Base-by-base conservation (phyloP, 2,888 invertebrate species). In the Epistrophella euchroma region DNA sequence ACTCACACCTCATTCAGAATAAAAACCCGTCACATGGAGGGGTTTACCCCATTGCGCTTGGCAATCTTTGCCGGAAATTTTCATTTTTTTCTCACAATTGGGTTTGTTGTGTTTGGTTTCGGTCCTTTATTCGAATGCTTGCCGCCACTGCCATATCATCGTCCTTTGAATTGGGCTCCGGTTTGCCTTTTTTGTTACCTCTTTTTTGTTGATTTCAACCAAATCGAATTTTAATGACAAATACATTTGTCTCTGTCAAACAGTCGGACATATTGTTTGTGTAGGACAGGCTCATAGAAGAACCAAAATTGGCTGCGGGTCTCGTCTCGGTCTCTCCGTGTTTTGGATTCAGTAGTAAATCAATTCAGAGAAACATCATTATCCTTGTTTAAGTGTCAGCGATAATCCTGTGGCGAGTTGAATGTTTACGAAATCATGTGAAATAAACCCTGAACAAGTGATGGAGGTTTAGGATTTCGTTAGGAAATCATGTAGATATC, bases 151-250 rank as follows among this genome's bases (percentile, higher is more conserved):
- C 19, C 50, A 13, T n/a, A n/a, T 22, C 37, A 4, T 32, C 7
- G 15, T n/a, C 19, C 22, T 55, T 32, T 62, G 43, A 25, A 71
- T 66, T 70, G 62, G 70, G 75, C 68, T 43, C 66, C 0, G 32
- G 45, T 25, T 58, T 22, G 17, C 55, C 50, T 74, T 73, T 73
- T 70, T 62, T 32, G 66, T 76, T 55, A 28, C 11, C 56, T 73
- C 28, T 66, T 58, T 56, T 74, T 52, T 81, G 37, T 82, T 77
- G 72, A 77, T 77, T 82, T 77, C 62, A 55, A 70, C 84, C 77
- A 86, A 86, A 86, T 86, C 86, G 86, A 86, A 86, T 86, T 86
- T 86, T 86, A 86, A 86, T 86, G 82, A 77, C 86, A 86, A 86
- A 86, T 82, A 86, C 86, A 86, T 86, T 86, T 86, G 82, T 86